Base-by-base conservation (phyloP, 1,140 invertebrate species). In the Heliconius hewitsoni region DNA sequence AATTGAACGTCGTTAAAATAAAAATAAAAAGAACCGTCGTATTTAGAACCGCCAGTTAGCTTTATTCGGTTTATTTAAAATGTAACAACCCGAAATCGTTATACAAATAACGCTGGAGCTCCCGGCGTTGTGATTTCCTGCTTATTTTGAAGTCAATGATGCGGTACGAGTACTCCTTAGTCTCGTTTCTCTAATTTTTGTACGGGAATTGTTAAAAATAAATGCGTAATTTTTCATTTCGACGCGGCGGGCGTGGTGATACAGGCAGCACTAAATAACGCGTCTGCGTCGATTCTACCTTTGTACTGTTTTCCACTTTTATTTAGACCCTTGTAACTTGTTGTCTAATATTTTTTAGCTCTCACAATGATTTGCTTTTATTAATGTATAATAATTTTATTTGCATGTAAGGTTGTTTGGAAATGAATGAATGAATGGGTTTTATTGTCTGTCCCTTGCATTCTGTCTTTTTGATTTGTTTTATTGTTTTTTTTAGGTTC, bases 141-240 rank as follows among this genome's bases (percentile, higher is more conserved):
- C 90, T 90, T 91, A 91, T 94, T 94, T 94, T 92, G 90, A 93
- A 92, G 91, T 92, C 92, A 94, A 94, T 94, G 91, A 90, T 87
- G 91, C 93, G 91, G 84, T 85, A 92, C 93, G 93, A 94, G 92
- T 93, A 90, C 90, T 89, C 91, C 93, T 90, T 88, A 66, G 86
- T 89, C 87, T 91, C 90, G 90, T 93, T 93, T 91, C 91, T 93
- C 91, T 94, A 93, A 93, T 93, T 94, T 93, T 93, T 93, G 89
- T 94, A 93, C 92, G 92, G 91, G 86, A 87, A 87, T 91, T 90
- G 91, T 92, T 93, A 91, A 93, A 93, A 93, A 93, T 93, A 93
- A 89, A 90, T 81, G 86, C 86, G 90, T 93, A 90, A 92, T 93
- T 94, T 94, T 94, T 94, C 92, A 93, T 94, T 93, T 92, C 86